A percentile compares a stretch with the other conserved stretches of the same genome.
These are phyloP conservation scores for Troides oblongomaculatus DNA, from an alignment of 2,888 invertebrate species.

Conservation along the genomic window DNA sequence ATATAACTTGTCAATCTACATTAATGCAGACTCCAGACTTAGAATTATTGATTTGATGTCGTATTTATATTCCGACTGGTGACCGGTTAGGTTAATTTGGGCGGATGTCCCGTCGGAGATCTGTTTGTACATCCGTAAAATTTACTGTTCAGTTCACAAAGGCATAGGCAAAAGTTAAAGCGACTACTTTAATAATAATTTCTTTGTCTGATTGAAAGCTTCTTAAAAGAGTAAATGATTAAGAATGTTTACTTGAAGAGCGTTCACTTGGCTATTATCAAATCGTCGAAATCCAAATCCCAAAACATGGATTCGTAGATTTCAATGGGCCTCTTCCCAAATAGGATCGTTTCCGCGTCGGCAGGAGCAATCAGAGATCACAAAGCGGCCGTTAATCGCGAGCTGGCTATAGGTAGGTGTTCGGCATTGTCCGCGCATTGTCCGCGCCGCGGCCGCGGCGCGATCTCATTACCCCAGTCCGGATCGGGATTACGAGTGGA, in stretches of 20 bases:
- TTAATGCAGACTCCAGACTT: constrained; percentile 9
- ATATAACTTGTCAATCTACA: constrained; percentile 25
- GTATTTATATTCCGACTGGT: constrained; percentile 22
- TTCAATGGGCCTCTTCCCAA: constrained; percentile 19
- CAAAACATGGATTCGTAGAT: constrained; percentile 16
- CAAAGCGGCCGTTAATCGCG: constrained; percentile 59
- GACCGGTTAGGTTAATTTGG: neutral
- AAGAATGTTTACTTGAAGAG: neutral
- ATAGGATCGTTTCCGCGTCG: constrained; percentile 10
- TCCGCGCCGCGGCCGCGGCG: constrained; percentile 33
- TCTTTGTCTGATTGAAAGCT: too few species aligned
- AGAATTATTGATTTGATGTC: constrained; percentile 16
- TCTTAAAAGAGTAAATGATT: too few species aligned
- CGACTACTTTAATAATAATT: too few species aligned
- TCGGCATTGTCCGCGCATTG: constrained; percentile 46
- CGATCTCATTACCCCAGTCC: constrained; percentile 35
- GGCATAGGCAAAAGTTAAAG: too few species aligned
- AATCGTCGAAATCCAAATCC: constrained; percentile 7
- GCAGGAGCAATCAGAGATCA: constrained; percentile 39
- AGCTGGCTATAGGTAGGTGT: constrained; percentile 47
- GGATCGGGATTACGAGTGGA: constrained; percentile 31
- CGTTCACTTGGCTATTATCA: constrained; percentile 15
- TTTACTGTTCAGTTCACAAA: too few species aligned
- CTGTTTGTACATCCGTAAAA: too few species aligned
- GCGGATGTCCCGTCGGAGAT: too few species aligned